phyloP scores from a whole-genome alignment of 2,113 vertebrate genomes.

The Oryzias woworae region DNA sequence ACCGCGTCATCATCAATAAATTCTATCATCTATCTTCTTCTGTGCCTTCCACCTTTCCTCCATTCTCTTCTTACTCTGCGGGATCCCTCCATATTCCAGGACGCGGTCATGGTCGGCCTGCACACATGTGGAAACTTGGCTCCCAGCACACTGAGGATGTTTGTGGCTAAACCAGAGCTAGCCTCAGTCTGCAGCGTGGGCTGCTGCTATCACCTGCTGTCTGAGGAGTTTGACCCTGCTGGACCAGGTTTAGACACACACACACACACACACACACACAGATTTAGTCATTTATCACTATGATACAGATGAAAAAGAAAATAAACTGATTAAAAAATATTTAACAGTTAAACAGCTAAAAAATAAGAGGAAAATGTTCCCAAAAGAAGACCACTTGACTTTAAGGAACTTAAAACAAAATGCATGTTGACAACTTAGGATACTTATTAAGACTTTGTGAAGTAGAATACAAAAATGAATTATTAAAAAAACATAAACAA shows the following conservation, averaged over 20 bases:
- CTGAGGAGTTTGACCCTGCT: constrained; percentile 88
- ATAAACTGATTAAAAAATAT: no score
- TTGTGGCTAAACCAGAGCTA: constrained; percentile 85
- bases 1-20: constrained; percentile 45
- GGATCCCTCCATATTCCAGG: constrained; percentile 68
- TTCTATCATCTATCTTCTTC: constrained; percentile 31
- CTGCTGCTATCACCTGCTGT: constrained; percentile 96
- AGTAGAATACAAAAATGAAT: no score
- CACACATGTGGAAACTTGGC: constrained; percentile 97
- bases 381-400: no score
- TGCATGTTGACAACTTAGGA: no score
- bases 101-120: constrained; percentile 90
- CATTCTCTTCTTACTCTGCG: constrained; percentile 2
- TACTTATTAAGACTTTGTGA: no score
- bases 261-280: not conserved
- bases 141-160: constrained; percentile 83
- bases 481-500: no score
- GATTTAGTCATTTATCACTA: no score
- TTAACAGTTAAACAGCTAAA: no score
- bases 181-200: constrained; percentile 92
- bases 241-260: constrained; percentile 71
- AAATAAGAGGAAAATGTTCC: no score
- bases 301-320: no score
- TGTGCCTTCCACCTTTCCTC: not conserved
- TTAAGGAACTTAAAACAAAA: no score